Evolutionary conservation across 2,797 vertebrate species (phyloP), one percentile per base, ranked within the genome.

Genomic region (Anguilla pacifica): DNA sequence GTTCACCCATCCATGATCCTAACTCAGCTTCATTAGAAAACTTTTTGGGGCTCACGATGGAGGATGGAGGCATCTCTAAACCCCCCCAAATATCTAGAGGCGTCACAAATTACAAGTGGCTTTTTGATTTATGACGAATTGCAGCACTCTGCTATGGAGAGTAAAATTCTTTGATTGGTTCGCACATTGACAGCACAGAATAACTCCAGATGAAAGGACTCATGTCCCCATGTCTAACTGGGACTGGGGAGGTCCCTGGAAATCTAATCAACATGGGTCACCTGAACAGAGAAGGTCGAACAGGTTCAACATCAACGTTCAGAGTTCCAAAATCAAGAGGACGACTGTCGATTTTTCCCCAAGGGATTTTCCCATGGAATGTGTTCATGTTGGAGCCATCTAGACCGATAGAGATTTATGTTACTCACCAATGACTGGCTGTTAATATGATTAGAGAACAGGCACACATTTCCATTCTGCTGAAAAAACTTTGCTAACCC

Each of bases 381-480:
- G 64, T 39, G 64, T n/a, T 84, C 31, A 43, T 61, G 72, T 22
- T 64, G 19, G 31, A 61, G 51, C 83, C 19, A 17, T 51, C 6
- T 17, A 28, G 46, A 87, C 35, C 61, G 59, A 15, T 9, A 84
- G 39, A 77, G 70, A 85, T 57, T 53, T 7, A 85, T 19, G 7
- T 46, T 72, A 19, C 22, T 15, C 46, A 22, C 51, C 3, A n/a
- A 28, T 11, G 22, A 53, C 55, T 28, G 55, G 28, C 81, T 84
- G 2, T 57, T 53, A 43, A 87, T 53, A 53, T n/a, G 72, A 2
- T 43, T 39, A n/a, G 51, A 53, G 22, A 86, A 19, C 28, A 22
- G 39, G 19, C 64, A 87, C 15, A n/a, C 46, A 77, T 83, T 49
- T 84, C 84, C 87, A 35, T 87, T 85, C 86, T n/a, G 83, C 70